Percentiles rank a stretch among this genome's conserved stretches.
Conservation (phyloP, 2,888 invertebrate species). For the Tridacna crocea region DNA sequence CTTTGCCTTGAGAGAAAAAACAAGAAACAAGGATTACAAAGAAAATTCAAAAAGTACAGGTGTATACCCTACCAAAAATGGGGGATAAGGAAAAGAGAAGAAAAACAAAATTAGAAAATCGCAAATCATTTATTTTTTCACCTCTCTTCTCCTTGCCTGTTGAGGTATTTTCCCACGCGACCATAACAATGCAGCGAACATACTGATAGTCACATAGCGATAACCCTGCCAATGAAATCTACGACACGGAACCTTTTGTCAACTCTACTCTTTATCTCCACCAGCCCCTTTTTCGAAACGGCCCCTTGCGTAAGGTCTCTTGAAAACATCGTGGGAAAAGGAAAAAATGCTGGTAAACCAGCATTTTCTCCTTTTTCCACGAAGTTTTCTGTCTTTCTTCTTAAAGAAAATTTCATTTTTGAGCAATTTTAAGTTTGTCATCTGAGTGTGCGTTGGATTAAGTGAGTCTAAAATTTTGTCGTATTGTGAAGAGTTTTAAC, state of each 20-base stretch:
- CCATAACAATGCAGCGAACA: constrained; percentile 53
- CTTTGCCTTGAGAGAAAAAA: too few relatives aligned
- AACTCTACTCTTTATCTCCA: constrained; percentile 55
- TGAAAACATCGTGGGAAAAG: too few relatives aligned
- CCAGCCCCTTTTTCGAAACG: too few relatives aligned
- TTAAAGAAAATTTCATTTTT: too few relatives aligned
- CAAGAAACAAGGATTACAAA: constrained; percentile 17
- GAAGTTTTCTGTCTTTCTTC: too few relatives aligned
- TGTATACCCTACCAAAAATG: neutral
- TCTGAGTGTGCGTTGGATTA: too few relatives aligned
- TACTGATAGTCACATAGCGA: constrained; percentile 46
- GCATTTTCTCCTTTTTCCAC: too few relatives aligned
- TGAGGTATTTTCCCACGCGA: constrained; percentile 72
- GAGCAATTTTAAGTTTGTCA: too few relatives aligned
- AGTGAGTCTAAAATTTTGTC: too few relatives aligned
- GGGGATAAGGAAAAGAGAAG: neutral
- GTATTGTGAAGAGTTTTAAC: too few relatives aligned
- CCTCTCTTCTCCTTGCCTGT: constrained; percentile 54
- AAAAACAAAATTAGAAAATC: neutral
- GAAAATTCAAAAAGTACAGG: constrained; percentile 37
- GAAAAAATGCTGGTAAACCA: too few relatives aligned
- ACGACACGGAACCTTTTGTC: constrained; percentile 60
- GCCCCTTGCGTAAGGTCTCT: too few relatives aligned
- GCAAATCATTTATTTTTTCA: constrained; percentile 13
- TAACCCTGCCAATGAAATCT: constrained; percentile 36